A percentile compares a stretch with the other conserved stretches of the same genome.
Evolutionary conservation across 2,888 invertebrate species (phyloP).

Genomic region (Drosophila quasianomalipes): DNA sequence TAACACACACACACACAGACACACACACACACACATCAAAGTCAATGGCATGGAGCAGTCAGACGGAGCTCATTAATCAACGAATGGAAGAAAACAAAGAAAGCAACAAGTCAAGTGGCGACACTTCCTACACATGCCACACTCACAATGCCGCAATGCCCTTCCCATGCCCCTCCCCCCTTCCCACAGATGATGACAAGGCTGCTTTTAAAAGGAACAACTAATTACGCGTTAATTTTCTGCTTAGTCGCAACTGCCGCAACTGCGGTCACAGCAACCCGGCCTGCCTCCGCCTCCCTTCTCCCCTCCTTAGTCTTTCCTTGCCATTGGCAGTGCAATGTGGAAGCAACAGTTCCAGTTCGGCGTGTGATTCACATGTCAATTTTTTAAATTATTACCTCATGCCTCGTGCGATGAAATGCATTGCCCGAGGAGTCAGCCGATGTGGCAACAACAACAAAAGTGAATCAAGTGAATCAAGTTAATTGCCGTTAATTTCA

Average conservation of each 20-base stretch:
- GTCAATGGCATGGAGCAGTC: constrained; percentile 54
- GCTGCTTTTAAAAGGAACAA: constrained; percentile 71
- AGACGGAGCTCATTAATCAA: constrained; percentile 71
- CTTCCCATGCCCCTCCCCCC: background rate
- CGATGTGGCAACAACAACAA: constrained; percentile 42
- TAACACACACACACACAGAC: constrained; percentile 25
- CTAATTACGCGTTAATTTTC: constrained; percentile 81
- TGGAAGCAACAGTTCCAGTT: constrained; percentile 26
- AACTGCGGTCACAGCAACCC: constrained; percentile 1
- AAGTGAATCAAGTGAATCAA: constrained; percentile 79
- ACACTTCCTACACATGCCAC: constrained; percentile 66
- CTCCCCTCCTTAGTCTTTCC: background rate
- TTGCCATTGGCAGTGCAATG: constrained; percentile 4
- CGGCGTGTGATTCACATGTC: constrained; percentile 73
- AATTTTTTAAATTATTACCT: constrained; percentile 77
- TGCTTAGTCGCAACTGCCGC: constrained; percentile 43
- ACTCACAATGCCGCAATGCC: background rate
- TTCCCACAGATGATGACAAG: constrained; percentile 56
- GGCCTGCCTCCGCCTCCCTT: background rate
- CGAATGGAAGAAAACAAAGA: constrained; percentile 61
- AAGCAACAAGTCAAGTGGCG: constrained; percentile 69
- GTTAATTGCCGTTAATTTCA: constrained; percentile 79
- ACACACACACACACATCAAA: constrained; percentile 48
- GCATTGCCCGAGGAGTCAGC: constrained; percentile 27
- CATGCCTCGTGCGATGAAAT: constrained; percentile 53